These are phyloP conservation scores for Chymomyza procnemis DNA, from an alignment of 2,888 invertebrate genomes.

Conservation along the genomic window DNA sequence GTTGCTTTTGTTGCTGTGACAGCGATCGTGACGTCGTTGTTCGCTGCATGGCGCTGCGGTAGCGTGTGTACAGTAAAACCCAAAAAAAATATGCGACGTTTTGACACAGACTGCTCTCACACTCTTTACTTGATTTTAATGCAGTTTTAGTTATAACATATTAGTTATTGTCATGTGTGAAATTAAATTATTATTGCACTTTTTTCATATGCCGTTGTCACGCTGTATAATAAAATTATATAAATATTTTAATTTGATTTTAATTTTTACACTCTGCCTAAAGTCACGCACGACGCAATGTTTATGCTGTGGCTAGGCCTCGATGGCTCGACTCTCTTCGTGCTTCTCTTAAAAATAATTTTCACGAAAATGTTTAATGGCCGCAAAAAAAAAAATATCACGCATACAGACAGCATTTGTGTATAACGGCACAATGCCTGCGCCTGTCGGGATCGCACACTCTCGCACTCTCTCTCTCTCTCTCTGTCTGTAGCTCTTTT, in stretches of 20 bases:
- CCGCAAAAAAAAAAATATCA: conserved; percentile 42
- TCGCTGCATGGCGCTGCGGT: conserved; percentile 36
- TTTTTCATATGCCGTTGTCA: conserved; percentile 32
- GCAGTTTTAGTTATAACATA: conserved; percentile 37
- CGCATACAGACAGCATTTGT: neutral
- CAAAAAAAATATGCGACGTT: conserved; percentile 19
- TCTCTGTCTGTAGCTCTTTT: no score
- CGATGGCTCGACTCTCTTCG: no score
- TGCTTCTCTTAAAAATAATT: conserved; percentile 33
- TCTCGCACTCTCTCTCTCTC: no score
- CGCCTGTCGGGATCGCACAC: conserved; percentile 13
- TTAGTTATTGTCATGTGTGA: conserved; percentile 32
- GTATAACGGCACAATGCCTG: conserved; percentile 51
- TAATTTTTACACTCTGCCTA: neutral
- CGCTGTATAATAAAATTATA: conserved; percentile 5
- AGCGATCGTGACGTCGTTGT: neutral
- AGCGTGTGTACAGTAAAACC: conserved; percentile 38
- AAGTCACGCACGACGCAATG: neutral
- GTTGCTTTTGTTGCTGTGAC: conserved; percentile 14
- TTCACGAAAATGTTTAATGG: conserved; percentile 49
- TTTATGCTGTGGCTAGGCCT: neutral
- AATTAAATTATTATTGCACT: conserved; percentile 54
- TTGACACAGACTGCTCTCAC: conserved; percentile 2
- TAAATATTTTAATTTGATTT: conserved; percentile 32
- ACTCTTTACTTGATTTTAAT: conserved; percentile 13